Evolutionary conservation across 2,113 vertebrate species (phyloP).

Genomic region (Lagopus muta): DNA sequence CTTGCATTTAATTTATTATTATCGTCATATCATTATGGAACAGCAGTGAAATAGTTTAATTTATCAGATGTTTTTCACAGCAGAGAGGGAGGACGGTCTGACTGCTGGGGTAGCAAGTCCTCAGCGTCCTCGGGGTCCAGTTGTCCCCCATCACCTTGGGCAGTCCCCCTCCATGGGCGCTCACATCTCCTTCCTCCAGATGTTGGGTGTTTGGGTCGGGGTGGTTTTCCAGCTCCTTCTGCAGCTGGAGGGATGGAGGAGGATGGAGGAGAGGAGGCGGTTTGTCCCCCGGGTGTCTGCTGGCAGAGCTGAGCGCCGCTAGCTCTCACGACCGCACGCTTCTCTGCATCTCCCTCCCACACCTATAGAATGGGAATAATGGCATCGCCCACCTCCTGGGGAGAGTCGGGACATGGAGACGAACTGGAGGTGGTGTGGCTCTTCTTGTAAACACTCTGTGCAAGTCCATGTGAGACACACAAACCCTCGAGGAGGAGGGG

Average conservation of each 20-base stretch:
- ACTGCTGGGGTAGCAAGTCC: background rate
- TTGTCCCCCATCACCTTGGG: background rate
- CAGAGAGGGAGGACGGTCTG: background rate
- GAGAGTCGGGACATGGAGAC: background rate
- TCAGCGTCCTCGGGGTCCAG: background rate
- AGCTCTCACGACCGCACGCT: background rate
- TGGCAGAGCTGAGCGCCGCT: background rate
- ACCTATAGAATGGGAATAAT: background rate
- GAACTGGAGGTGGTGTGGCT: background rate
- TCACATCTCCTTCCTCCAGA: background rate
- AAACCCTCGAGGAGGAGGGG: background rate
- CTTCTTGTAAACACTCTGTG: background rate
- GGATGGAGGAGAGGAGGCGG: rapidly evolving
- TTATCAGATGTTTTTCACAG: constrained; percentile 42
- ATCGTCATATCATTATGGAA: constrained; percentile 69
- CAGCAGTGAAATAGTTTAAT: constrained; percentile 41
- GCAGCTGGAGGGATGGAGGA: background rate
- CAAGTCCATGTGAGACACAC: background rate
- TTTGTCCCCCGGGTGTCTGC: background rate
- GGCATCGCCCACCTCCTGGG: background rate
- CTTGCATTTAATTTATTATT: constrained; percentile 68
- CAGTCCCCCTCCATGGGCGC: rapidly evolving
- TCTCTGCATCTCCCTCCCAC: background rate
- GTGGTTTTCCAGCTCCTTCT: background rate
- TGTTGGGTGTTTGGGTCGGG: background rate